Base-by-base conservation (phyloP, 2,888 invertebrate species). In the Augochlorella aurata region DNA sequence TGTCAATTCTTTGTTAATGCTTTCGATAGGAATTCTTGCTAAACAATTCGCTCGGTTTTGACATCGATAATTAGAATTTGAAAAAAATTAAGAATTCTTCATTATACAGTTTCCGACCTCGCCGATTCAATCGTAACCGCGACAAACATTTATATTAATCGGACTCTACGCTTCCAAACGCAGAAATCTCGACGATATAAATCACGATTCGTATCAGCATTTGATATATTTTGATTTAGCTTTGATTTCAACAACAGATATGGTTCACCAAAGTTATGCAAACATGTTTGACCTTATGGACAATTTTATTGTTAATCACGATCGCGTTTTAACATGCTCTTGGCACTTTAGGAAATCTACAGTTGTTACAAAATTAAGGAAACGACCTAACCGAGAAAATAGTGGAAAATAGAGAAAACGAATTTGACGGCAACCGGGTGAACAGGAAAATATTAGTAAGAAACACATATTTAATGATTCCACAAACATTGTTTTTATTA, bases 401-500 rank as follows among this genome's bases (percentile, higher is more conserved):
- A 29, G 2, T 29, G 29, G 29, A 38, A 38, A 38, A 2, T 4
- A 38, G 38, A 47, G 1, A 16, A 49, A 49, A 49, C 4, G 49
- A 50, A 49, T 38, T 49, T 21, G 0, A 10, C 38, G 4, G 29
- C 21, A 50, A 10, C 44, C 14, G 21, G n/a, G n/a, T 38, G 12
- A 58, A 16, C 4, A 24, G 45, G 74, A 69, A 71, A 73, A 74
- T 61, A 66, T 71, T 14, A 74, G 79, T 71, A 61, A 82, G 66
- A 79, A 69, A 75, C 65, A 58, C 85, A 71, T 16, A 49, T 78
- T 86, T 90, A 91, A 85, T 92, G 91, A 94, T 94, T 94, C 94
- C 95, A 94, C 94, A 94, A 95, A 94, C 94, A 94, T 88, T 86
- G 86, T 94, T 94, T 94, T 95, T 95, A 95, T 95, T 95, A 95